These are phyloP conservation scores for Megamerina dolium DNA, from an alignment of 2,888 invertebrate genomes.

Conservation along the genomic window DNA sequence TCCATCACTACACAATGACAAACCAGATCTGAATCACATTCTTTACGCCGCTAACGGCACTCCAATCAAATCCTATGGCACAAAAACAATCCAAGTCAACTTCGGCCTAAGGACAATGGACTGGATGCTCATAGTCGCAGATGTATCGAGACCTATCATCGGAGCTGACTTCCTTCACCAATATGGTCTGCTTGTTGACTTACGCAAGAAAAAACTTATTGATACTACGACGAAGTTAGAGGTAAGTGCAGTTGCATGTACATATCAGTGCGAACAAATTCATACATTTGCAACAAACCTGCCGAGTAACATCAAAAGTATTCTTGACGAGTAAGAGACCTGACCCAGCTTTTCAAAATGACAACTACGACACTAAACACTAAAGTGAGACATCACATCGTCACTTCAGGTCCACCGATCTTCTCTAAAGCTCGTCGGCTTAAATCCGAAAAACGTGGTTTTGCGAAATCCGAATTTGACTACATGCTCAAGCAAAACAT, in stretches of 20 bases:
- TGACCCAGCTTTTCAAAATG: constrained; percentile 7
- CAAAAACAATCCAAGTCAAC: no score
- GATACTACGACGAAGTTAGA: no score
- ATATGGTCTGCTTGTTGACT: no score
- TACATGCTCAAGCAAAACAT: constrained; percentile 19
- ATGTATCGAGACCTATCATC: no score
- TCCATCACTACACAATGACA: no score
- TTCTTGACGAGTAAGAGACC: constrained; percentile 7
- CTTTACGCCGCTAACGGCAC: background rate
- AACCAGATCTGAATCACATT: background rate
- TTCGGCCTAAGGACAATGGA: background rate
- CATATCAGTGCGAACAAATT: background rate
- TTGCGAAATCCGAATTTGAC: constrained; percentile 19
- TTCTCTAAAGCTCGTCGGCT: constrained; percentile 14
- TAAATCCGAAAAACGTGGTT: constrained; percentile 15
- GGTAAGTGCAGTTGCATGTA: no score
- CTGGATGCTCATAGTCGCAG: background rate
- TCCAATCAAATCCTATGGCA: no score
- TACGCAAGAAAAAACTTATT: no score
- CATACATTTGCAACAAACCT: background rate
- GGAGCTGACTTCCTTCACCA: no score
- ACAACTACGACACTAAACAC: no score
- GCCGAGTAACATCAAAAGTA: background rate
- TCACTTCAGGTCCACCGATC: constrained; percentile 16
- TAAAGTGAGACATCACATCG: constrained; percentile 8